phyloP scores from a whole-genome alignment of 1,140 invertebrate species.

The Aphelenchoides avenae region DNA sequence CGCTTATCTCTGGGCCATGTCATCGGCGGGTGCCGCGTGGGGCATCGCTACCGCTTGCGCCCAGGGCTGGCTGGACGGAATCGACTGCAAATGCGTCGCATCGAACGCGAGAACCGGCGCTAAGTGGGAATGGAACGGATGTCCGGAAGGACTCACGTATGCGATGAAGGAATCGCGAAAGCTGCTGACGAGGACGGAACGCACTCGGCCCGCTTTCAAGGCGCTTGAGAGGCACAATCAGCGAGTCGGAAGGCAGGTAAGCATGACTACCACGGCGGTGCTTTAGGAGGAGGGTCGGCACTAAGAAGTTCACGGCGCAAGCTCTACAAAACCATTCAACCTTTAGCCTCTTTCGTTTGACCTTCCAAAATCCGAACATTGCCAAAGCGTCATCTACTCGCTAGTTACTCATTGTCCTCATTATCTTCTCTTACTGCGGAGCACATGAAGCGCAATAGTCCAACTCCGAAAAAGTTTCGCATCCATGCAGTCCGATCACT shows the following conservation, averaged over 20 bases:
- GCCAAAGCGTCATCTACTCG: too few relatives aligned
- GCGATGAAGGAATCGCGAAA: slow-evolving; percentile 42
- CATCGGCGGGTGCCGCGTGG: slow-evolving; percentile 50
- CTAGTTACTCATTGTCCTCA: too few relatives aligned
- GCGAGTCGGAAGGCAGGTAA: slow-evolving; percentile 51
- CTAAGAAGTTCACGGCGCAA: too few relatives aligned
- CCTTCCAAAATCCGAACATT: too few relatives aligned
- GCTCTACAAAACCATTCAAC: too few relatives aligned
- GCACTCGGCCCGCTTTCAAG: slow-evolving; percentile 16
- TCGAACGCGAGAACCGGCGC: slow-evolving; percentile 2
- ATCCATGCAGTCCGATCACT: too few relatives aligned
- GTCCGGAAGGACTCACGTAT: slow-evolving; percentile 47
- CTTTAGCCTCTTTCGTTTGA: too few relatives aligned
- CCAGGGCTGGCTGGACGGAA: slow-evolving; percentile 47
- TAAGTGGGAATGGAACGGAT: slow-evolving; percentile 36
- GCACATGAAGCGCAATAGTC: too few relatives aligned
- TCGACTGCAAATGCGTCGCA: slow-evolving; percentile 50
- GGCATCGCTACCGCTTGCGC: slow-evolving; percentile 45
- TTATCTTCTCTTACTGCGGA: too few relatives aligned
- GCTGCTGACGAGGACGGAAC: slow-evolving; percentile 38
- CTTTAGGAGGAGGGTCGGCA: too few relatives aligned
- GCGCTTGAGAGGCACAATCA: slow-evolving; percentile 50
- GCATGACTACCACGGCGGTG: too few relatives aligned
- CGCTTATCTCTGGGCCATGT: slow-evolving; percentile 46
- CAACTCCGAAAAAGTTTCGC: too few relatives aligned